Conservation (phyloP, 2,888 invertebrate genomes). For the Dione juno region DNA sequence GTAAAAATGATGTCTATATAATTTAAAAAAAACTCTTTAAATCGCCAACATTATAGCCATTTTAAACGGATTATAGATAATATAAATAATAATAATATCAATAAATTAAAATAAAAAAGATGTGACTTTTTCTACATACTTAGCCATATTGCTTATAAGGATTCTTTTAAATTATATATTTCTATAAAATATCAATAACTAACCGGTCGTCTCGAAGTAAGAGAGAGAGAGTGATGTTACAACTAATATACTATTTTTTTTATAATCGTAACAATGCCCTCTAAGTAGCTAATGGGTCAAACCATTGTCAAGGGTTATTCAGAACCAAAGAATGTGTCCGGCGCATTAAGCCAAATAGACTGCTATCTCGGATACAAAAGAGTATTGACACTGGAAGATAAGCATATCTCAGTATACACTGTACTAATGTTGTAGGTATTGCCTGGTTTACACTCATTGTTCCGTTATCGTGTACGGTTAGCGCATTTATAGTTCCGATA, state of each 20-base stretch:
- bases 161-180: no score
- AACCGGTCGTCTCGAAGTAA: not conserved
- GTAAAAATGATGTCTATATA: no score
- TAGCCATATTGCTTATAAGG: not conserved
- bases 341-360: constrained; percentile 79
- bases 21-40: no score
- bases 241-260: constrained; percentile 1
- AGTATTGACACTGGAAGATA: constrained; percentile 80
- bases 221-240: not conserved
- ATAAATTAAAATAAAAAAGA: no score
- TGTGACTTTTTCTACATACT: no score
- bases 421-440: constrained; percentile 58
- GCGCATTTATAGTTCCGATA: constrained; percentile 77
- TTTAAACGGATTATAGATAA: no score
- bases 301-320: constrained; percentile 72
- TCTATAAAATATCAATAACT: no score
- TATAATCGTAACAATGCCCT: constrained; percentile 4
- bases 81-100: no score
- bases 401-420: constrained; percentile 75
- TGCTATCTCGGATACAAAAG: constrained; percentile 80
- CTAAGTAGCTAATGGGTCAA: constrained; percentile 66
- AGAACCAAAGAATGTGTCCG: constrained; percentile 73
- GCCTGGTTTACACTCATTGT: constrained; percentile 77
- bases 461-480: constrained; percentile 78
- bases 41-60: no score